Base-by-base conservation (phyloP, 2,797 vertebrate genomes). In the Dendrocincla tyrannina region DNA sequence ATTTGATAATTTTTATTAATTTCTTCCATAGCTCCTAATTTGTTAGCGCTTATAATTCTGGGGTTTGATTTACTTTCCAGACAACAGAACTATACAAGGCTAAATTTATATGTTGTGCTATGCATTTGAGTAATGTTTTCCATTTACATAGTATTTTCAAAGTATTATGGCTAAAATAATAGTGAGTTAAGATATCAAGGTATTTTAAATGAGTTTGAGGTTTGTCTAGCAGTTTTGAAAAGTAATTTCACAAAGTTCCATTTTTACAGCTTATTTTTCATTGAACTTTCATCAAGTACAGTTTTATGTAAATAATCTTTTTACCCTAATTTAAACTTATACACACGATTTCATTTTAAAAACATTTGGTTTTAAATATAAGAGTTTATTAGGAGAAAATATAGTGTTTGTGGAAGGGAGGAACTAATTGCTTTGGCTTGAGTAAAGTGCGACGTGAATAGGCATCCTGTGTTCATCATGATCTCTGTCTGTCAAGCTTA, bases 51-150 rank as follows among this genome's bases (percentile, higher is more conserved):
- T 87, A 56, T 16, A 3, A 2, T 39, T 78, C 52, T 46, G 78
- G 50, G 30, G 18, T 35, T 93, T 69, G 39, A 77, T 92, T 91
- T 92, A 24, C n/a, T 79, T 88, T 81, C 18, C 33, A 55, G 81
- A 91, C 27, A 88, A 77, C 20, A 89, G 80, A n/a, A 72, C 69
- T 33, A 59, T 56, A 74, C n/a, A 72, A 41, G 46, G 52, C 83
- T 89, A 74, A 82, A 83, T 72, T 41, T 32, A 13, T 58, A 50
- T 42, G n/a, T 88, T 91, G 28, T 78, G 33, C 49, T 89, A 50
- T 52, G 52, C 35, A 49, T 92, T 96, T 93, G 72, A 91, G 93
- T 93, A 72, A 89, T 90, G 49, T 69, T 92, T 73, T 94, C 39
- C 25, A 79, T 56, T 96, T 90, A 70, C 55, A 74, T 22, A 64